Percentiles rank a stretch among this genome's conserved stretches.
Conservation (phyloP, 1,140 invertebrate genomes). For the Zaprionus davidi region DNA sequence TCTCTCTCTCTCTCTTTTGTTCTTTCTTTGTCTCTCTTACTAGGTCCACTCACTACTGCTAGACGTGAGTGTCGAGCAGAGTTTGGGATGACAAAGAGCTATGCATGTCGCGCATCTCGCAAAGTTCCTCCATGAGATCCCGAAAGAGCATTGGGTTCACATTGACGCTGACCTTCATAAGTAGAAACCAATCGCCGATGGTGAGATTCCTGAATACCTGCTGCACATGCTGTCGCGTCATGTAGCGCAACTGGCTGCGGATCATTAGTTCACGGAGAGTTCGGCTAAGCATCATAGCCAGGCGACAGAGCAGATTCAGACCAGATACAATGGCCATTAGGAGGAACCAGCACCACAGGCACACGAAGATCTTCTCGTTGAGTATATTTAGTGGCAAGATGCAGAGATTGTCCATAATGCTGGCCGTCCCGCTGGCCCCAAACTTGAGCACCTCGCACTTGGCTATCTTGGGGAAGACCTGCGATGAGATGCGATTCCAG, state of each 20-base stretch:
- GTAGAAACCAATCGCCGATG: slow-evolving; percentile 89
- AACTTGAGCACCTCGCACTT: slow-evolving; percentile 90
- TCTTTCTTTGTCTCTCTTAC: background rate
- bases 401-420: slow-evolving; percentile 89
- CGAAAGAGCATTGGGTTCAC: slow-evolving; percentile 88
- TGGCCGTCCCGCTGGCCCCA: slow-evolving; percentile 87
- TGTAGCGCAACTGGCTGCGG: slow-evolving; percentile 85
- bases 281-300: slow-evolving; percentile 64
- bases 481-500: slow-evolving; percentile 86
- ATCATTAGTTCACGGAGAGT: slow-evolving; percentile 84
- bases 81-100: slow-evolving; percentile 55
- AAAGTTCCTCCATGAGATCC: slow-evolving; percentile 86
- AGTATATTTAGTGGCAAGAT: slow-evolving; percentile 91
- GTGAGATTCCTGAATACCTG: slow-evolving; percentile 66
- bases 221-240: slow-evolving; percentile 65
- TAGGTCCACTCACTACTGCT: background rate
- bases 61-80: slow-evolving; percentile 54
- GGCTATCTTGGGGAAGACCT: slow-evolving; percentile 90
- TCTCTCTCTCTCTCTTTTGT: background rate
- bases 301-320: slow-evolving; percentile 87
- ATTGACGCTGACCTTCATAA: slow-evolving; percentile 89
- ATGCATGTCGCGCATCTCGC: slow-evolving; percentile 63
- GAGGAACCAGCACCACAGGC: slow-evolving; percentile 93
- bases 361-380: slow-evolving; percentile 92
- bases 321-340: slow-evolving; percentile 87